These are phyloP conservation scores for Paraescarpia echinospica DNA, from an alignment of 1,140 invertebrate genomes.

Conservation along the genomic window DNA sequence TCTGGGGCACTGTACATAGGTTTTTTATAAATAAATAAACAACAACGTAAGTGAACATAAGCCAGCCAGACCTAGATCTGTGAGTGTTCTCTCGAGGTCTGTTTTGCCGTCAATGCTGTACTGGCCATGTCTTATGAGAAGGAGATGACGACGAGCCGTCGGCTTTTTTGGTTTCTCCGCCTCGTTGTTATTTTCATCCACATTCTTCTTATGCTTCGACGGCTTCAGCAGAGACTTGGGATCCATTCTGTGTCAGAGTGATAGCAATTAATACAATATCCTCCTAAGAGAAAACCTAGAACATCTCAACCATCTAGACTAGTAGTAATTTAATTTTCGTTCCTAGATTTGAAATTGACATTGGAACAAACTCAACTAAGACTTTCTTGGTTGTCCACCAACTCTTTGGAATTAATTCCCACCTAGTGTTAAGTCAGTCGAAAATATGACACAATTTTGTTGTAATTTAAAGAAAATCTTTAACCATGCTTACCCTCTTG, in stretches of 20 bases:
- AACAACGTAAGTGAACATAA: background rate
- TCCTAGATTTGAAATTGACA: background rate
- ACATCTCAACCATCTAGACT: background rate
- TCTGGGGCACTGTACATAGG: too few species aligned
- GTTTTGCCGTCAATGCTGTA: slow-evolving; percentile 75
- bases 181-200: slow-evolving; percentile 7
- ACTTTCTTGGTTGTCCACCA: too few species aligned
- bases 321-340: background rate
- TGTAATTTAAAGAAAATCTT: too few species aligned
- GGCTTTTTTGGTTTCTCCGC: background rate
- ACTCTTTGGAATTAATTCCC: too few species aligned
- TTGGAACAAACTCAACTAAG: too few species aligned
- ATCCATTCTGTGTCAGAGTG: background rate
- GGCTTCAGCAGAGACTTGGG: background rate
- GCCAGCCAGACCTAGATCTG: slow-evolving; percentile 70
- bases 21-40: too few species aligned
- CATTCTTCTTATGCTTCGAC: background rate
- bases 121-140: slow-evolving; percentile 68
- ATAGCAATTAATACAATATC: background rate
- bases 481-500: background rate
- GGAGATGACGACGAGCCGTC: background rate
- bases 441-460: background rate
- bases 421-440: too few species aligned
- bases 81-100: slow-evolving; percentile 78
- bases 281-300: background rate